phyloP scores from a whole-genome alignment of 2,888 invertebrate species.

The Chromoteleia sp. region DNA sequence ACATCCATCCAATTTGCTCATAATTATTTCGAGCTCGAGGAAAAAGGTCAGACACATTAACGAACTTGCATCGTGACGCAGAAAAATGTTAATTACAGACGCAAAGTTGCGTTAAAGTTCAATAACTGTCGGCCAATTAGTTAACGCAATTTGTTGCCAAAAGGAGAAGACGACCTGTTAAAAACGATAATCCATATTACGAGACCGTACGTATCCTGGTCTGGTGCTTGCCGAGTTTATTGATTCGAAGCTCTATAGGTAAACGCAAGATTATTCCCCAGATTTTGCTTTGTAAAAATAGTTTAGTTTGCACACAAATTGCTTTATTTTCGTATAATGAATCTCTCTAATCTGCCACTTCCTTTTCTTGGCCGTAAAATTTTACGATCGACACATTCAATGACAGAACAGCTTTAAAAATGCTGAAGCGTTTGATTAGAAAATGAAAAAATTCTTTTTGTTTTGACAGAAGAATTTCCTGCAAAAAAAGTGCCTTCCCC shows the following conservation, averaged over 20 bases:
- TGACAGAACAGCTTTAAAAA: too few species aligned
- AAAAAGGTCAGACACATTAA: slow-evolving; percentile 28
- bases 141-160: slow-evolving; percentile 25
- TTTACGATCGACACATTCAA: too few species aligned
- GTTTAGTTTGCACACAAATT: slow-evolving; percentile 18
- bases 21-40: slow-evolving; percentile 19
- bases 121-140: slow-evolving; percentile 45
- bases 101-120: slow-evolving; percentile 25
- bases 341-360: too few species aligned
- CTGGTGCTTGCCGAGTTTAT: slow-evolving; percentile 45
- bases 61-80: slow-evolving; percentile 16
- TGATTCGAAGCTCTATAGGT: slow-evolving; percentile 58
- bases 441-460: too few species aligned
- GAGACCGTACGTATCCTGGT: slow-evolving; percentile 36
- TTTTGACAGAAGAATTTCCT: too few species aligned
- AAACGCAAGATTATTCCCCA: slow-evolving; percentile 44
- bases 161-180: slow-evolving; percentile 24
- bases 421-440: too few species aligned
- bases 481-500: too few species aligned
- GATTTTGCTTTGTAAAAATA: slow-evolving; percentile 46
- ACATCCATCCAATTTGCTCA: not conserved
- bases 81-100: slow-evolving; percentile 36
- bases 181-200: slow-evolving; percentile 39
- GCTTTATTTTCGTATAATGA: too few species aligned
- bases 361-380: too few species aligned